These are phyloP conservation scores for Dendrocincla tyrannina DNA, from an alignment of 2,797 vertebrate genomes.

Conservation along the genomic window DNA sequence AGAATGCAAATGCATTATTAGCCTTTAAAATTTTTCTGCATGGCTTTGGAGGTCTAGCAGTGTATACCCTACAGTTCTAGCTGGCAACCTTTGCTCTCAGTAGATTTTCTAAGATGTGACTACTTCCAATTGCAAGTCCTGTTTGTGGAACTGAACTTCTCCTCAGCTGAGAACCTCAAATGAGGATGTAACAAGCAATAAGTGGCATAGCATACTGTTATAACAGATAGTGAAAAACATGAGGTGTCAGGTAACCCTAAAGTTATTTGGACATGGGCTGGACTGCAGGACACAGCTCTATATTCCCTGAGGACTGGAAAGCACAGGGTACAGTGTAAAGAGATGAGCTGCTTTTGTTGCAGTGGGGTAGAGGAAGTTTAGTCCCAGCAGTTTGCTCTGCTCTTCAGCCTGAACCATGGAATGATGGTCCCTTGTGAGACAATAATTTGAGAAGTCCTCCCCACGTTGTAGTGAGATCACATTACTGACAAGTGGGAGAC, in stretches of 20 bases:
- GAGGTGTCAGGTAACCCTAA: background rate
- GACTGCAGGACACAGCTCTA: background rate
- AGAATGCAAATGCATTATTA: background rate
- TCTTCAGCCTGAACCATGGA: background rate
- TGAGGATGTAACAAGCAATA: background rate
- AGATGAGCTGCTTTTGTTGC: background rate
- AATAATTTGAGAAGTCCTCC: background rate
- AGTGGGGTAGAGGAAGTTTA: background rate
- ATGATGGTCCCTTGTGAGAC: accelerated
- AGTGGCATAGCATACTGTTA: background rate
- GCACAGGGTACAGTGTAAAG: background rate
- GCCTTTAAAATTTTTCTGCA: background rate
- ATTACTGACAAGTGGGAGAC: background rate
- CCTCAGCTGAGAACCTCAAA: background rate
- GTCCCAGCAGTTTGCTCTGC: background rate
- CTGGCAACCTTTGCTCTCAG: background rate
- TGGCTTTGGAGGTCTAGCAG: background rate
- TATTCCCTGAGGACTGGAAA: background rate
- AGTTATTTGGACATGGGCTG: background rate
- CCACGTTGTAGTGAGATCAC: background rate
- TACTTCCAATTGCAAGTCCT: background rate
- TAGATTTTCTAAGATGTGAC: background rate
- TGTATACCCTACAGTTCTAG: background rate
- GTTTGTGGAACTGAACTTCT: background rate
- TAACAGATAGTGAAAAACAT: background rate